Evolutionary conservation across 2,797 vertebrate genomes (phyloP).

Genomic region (Enteromius treurensis): DNA sequence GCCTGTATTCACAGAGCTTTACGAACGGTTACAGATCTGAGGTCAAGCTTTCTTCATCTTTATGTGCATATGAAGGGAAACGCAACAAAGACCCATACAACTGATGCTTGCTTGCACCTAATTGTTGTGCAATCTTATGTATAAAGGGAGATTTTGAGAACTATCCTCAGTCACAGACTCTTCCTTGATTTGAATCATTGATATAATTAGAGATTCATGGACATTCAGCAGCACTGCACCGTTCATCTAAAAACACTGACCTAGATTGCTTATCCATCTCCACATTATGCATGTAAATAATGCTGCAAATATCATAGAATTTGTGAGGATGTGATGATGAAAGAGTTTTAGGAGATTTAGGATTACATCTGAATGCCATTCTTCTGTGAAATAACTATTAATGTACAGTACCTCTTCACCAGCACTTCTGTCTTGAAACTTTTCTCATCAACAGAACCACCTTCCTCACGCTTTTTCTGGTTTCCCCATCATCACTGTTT

Average conservation of each 20-base stretch:
- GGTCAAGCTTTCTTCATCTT: conserved; percentile 4
- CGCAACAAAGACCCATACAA: neutral
- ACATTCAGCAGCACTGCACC: neutral
- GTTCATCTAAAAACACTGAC: conserved; percentile 18
- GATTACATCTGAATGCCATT: neutral
- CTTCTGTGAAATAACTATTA: neutral
- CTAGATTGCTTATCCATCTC: neutral
- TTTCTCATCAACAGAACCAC: too few species aligned
- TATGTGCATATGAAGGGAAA: neutral
- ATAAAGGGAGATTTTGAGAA: neutral
- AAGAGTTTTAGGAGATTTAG: neutral
- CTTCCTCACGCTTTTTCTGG: neutral
- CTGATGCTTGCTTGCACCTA: neutral
- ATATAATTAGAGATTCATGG: conserved; percentile 11
- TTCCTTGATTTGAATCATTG: neutral
- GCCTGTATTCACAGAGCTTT: conserved; percentile 29
- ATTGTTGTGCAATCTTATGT: neutral
- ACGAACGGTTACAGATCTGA: conserved; percentile 12
- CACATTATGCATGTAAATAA: neutral
- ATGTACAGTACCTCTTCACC: neutral
- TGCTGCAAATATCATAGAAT: neutral
- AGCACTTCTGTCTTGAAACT: neutral
- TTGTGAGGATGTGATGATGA: neutral
- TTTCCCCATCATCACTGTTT: neutral
- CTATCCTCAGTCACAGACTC: neutral